Evolutionary conservation across 2,888 invertebrate genomes (phyloP), one percentile per base, ranked within the genome.

Genomic region (Himalopsyche anomala): DNA sequence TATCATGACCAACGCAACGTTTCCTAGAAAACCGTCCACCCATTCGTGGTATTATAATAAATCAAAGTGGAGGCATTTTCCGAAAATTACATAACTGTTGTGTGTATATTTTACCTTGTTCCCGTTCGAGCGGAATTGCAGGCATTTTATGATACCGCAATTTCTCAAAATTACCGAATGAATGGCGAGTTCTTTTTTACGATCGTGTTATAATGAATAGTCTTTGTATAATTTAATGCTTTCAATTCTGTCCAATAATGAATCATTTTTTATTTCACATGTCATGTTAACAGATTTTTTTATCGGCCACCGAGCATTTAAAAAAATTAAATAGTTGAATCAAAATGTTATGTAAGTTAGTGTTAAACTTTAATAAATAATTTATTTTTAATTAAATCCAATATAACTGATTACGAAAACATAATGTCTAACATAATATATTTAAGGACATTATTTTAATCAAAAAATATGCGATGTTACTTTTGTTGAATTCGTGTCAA

Each of bases 131-230:
- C 28, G 84, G 54, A 80, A 80, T 84, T 84, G 84, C 84, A 84
- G 62, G 74, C 28, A 84, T 84, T 84, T 84, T 51, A 80, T 40
- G 79, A 79, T 45, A 84, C 74, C 40, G 83, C 40, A 69, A 69
- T 83, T 83, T 74, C 17, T 74, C 8, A 69, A 54, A 82, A 82
- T 82, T 36, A 38, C 82, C 55, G 15, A 82, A 55, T 82, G 54
- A 82, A 82, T 38, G 40, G 42, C n/a, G 45, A 80, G 28, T 45
- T 42, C 45, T n/a, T 80, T 80, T 80, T 80, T 80, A 80, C 28
- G 80, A 80, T 80, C 80, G 80, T 80, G 38, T 38, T 80, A 36
- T 80, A 38, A 40, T 42, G 9, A 42, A 80, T 62, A 62, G n/a
- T 62, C 5, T 28, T 62, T 28, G 62, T 62, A 62, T 62, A 62